Evolutionary conservation across 2,888 invertebrate genomes (phyloP).

Genomic region (Scelioninae gen. 1): DNA sequence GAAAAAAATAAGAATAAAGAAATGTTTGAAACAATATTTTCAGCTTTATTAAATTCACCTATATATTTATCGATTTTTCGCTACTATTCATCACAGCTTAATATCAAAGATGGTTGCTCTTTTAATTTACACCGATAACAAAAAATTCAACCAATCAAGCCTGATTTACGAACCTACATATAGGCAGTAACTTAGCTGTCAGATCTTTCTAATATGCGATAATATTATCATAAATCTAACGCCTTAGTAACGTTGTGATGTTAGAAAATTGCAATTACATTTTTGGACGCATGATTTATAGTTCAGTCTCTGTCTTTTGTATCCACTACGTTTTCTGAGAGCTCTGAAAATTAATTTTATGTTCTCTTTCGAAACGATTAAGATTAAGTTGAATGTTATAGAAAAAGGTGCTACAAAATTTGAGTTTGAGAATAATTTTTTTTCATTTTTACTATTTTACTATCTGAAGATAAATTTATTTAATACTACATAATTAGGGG

Average conservation of each 20-base stretch:
- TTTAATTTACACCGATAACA: conserved; percentile 6
- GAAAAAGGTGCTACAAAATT: conserved; percentile 22
- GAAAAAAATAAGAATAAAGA: background rate
- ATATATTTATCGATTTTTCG: no score
- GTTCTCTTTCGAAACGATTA: conserved; percentile 40
- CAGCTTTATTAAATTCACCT: no score
- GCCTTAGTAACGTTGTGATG: conserved; percentile 22
- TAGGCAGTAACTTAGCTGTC: conserved; percentile 47
- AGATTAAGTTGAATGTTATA: conserved; percentile 39
- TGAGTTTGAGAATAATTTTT: background rate
- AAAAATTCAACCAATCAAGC: conserved; percentile 37
- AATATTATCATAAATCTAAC: conserved; percentile 63
- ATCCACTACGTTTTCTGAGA: conserved; percentile 10
- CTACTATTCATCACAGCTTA: no score
- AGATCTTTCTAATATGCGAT: conserved; percentile 64
- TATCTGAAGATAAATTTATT: background rate
- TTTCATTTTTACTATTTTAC: background rate
- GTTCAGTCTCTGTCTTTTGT: conserved; percentile 39
- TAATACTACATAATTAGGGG: background rate
- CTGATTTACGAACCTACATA: conserved; percentile 56
- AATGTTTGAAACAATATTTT: no score
- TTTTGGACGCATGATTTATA: conserved; percentile 62
- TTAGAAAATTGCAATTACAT: conserved; percentile 67
- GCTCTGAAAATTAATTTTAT: conserved; percentile 42
- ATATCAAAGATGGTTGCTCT: background rate